A percentile compares a stretch with the other conserved stretches of the same genome.
Evolutionary conservation across 35 echinoderm and acorn worm genomes (phyloP).

Genomic region (Patiria miniata): DNA sequence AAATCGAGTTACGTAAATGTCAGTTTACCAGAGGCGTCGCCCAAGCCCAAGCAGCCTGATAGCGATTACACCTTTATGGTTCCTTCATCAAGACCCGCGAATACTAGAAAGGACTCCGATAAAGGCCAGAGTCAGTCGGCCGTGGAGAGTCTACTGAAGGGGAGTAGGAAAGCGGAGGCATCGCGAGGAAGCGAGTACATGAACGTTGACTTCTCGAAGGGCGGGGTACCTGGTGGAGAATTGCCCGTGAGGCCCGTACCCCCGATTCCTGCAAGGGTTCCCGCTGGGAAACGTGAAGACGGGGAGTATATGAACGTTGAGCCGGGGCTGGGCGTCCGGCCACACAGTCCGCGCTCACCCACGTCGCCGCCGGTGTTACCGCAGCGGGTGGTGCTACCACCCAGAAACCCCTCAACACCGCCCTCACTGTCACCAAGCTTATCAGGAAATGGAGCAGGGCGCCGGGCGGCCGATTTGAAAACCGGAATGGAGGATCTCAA

Average conservation of each 20-base stretch:
- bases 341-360: constrained; percentile 44
- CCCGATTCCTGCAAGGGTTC: not conserved
- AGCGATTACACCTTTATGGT: constrained; percentile 31
- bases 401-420: constrained; percentile 10
- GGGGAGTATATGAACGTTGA: constrained; percentile 83
- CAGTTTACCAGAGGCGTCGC: not conserved
- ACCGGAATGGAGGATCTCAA: not conserved
- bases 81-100: not conserved
- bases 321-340: not conserved
- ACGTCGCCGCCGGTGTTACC: not conserved
- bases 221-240: not conserved
- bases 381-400: not conserved
- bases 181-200: constrained; percentile 41
- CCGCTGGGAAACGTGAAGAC: constrained; percentile 16
- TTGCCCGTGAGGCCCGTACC: not conserved
- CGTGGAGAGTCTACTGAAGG: constrained; percentile 10
- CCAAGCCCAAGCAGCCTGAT: not conserved
- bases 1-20: constrained; percentile 22
- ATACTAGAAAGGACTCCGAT: constrained; percentile 17
- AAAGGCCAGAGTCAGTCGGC: constrained; percentile 15
- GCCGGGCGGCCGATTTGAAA: constrained; percentile 9
- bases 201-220: constrained; percentile 50
- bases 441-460: not conserved
- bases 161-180: not conserved
- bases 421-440: constrained; percentile 6